Evolutionary conservation across 2,797 vertebrate species (phyloP).

Genomic region (Falco cherrug): DNA sequence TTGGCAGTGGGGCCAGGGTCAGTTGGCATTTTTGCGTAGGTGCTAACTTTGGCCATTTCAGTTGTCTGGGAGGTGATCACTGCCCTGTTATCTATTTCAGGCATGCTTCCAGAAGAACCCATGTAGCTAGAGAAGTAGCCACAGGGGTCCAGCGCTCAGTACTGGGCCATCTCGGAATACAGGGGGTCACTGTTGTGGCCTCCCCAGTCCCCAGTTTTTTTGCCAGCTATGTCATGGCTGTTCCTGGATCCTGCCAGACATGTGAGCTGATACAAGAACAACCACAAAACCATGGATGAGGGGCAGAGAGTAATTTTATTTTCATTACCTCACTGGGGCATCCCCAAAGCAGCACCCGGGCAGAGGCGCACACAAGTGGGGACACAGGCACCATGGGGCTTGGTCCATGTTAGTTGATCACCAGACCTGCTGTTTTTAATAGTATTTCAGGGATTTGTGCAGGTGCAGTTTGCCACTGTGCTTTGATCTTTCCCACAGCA

Average conservation of each 20-base stretch:
- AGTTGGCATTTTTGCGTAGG: not conserved
- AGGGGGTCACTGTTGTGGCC: not conserved
- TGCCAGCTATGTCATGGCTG: not conserved
- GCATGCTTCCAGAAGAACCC: not conserved
- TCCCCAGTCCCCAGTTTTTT: not conserved
- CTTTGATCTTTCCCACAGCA: not conserved
- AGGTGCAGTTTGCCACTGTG: not conserved
- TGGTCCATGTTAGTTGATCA: not conserved
- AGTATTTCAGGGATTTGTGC: not conserved
- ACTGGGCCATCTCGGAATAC: not conserved
- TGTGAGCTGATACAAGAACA: not conserved
- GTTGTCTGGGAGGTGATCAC: not conserved
- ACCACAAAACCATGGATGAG: not conserved
- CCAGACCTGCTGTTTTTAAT: not conserved
- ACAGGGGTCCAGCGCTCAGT: not conserved
- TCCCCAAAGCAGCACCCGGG: not conserved
- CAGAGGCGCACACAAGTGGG: not conserved
- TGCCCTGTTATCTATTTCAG: not conserved
- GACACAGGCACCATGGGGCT: fast-evolving
- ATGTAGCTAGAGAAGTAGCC: not conserved
- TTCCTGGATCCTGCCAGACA: not conserved
- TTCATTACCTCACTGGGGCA: not conserved
- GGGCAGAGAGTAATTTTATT: not conserved
- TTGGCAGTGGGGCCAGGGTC: not conserved
- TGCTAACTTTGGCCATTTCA: not conserved